A percentile compares a stretch with the other conserved stretches of the same genome.
Conservation (phyloP, 2,888 invertebrate genomes). For the Rhingia rostrata region DNA sequence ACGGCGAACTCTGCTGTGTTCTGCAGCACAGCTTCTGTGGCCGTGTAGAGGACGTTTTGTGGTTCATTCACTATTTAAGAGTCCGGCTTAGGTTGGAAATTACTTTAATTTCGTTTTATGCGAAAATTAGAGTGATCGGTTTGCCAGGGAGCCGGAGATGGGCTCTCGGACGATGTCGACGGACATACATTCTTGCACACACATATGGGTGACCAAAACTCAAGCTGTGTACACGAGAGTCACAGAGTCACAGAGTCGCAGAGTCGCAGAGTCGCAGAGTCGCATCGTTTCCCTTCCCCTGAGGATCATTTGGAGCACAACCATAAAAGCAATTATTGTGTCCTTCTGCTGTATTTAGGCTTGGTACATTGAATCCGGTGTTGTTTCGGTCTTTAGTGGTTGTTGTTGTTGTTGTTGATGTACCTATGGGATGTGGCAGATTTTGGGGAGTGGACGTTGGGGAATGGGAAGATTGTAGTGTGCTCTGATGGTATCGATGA, state of each 20-base stretch:
- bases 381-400: constrained; percentile 53
- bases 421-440: constrained; percentile 20
- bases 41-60: constrained; percentile 56
- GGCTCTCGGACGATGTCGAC: neutral
- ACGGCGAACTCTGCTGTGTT: constrained; percentile 16
- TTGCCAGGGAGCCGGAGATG: constrained; percentile 31
- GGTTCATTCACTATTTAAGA: constrained; percentile 73
- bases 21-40: constrained; percentile 26
- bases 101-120: constrained; percentile 75
- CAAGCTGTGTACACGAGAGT: constrained; percentile 5
- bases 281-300: neutral
- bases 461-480: constrained; percentile 11
- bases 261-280: neutral
- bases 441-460: neutral
- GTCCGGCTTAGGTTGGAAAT: constrained; percentile 69
- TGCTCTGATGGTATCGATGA: constrained; percentile 53
- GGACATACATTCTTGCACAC: constrained; percentile 44
- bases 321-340: constrained; percentile 73
- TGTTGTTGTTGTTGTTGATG: constrained; percentile 13
- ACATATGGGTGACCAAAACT: constrained; percentile 37
- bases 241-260: neutral
- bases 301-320: constrained; percentile 59
- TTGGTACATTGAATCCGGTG: constrained; percentile 55
- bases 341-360: constrained; percentile 63
- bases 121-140: constrained; percentile 75